A percentile compares a stretch with the other conserved stretches of the same genome.
Conservation (phyloP, 2,888 invertebrate species). For the Parochlus steinenii region DNA sequence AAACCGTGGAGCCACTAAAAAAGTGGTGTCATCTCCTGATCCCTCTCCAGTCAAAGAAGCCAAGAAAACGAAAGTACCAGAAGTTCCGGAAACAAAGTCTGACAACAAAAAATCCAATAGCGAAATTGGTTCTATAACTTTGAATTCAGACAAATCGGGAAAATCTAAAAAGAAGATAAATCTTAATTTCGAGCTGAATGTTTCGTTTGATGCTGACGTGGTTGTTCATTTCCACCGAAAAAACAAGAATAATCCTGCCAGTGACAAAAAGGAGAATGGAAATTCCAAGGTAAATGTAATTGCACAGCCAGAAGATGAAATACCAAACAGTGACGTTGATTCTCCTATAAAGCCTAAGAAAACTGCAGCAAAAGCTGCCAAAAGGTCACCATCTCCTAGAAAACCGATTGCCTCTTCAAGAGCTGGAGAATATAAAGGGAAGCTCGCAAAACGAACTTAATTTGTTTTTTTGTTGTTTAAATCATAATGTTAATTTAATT, state of each 20-base stretch:
- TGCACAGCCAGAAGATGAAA: not conserved
- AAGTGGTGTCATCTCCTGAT: not conserved
- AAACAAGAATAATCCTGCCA: conserved; percentile 17
- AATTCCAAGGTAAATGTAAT: not conserved
- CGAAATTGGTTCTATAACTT: conserved; percentile 13
- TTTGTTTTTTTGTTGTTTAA: not conserved
- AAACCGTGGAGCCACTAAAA: conserved; percentile 2
- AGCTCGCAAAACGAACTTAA: conserved; percentile 1
- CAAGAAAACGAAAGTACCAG: not conserved
- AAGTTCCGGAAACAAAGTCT: not conserved
- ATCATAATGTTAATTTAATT: not conserved
- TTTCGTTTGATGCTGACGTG: conserved; percentile 30
- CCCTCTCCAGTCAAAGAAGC: conserved; percentile 13
- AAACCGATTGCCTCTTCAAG: too few species aligned
- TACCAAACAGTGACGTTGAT: not conserved
- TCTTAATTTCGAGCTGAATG: conserved; percentile 29
- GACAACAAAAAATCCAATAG: not conserved
- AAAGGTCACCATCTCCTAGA: not conserved
- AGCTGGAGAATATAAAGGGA: conserved; percentile 11
- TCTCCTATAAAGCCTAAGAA: not conserved
- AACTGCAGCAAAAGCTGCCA: not conserved
- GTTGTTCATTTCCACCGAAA: conserved; percentile 29
- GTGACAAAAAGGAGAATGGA: not conserved
- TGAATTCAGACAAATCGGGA: conserved; percentile 25
- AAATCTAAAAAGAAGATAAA: conserved; percentile 27